Base-by-base conservation (phyloP, 2,888 invertebrate species). In the Aphidius colemani region DNA sequence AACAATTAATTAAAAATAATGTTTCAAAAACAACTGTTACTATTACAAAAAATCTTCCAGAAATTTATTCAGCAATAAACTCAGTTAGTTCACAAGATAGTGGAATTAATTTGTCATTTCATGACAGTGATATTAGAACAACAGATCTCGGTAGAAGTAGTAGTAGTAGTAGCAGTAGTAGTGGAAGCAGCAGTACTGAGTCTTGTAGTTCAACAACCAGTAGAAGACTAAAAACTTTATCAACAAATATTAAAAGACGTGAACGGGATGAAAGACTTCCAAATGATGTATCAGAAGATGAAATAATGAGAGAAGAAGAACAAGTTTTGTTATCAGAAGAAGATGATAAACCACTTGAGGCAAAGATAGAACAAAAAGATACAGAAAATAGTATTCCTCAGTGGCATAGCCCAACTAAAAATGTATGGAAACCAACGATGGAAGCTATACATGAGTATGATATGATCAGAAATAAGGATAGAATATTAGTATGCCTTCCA, bases 401-500 rank as follows among this genome's bases (percentile, higher is more conserved):
- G 71, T 94, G 93, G 92, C 89, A 90, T 68, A 88, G 89, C 69
- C 90, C 93, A 0, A 90, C 94, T 0, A 92, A 93, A 74, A 86
- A 87, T 53, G 88, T 95, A 50, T 94, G 94, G 90, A 92, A 92
- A 74, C 89, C 91, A 9, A 87, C 90, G 8, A 86, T 93, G 8
- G 92, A 92, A 85, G 94, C 94, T 0, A 85, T 95, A 57, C 88
- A 90, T 67, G 93, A 94, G 76, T 94, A 89, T 82, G 87, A 88
- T 67, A 95, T 95, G 95, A 88, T 96, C 63, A 86, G 88, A 60
- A 88, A 93, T 69, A 92, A 92, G 3, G 95, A 96, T 80, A 87
- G 89, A 67, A 88, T 95, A 11, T 85, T 96, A 76, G 89, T 95
- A 10, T 95, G 95, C 77, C 84, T 96, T 53, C 94, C 94, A 0